Conservation (phyloP, 2,797 vertebrate genomes). For the Prunella strophiata region DNA sequence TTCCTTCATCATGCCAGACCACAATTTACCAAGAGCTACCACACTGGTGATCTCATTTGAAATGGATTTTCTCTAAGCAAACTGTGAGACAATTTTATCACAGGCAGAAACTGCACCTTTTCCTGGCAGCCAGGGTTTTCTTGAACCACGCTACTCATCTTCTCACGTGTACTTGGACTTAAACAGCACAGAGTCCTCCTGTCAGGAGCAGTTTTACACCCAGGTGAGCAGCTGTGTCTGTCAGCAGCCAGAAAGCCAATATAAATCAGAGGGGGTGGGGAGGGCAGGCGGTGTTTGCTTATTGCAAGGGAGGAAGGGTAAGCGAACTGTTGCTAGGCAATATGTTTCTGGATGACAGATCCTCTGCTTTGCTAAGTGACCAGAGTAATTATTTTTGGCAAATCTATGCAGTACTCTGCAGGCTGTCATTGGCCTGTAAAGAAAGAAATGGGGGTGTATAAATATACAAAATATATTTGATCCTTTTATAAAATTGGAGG, state of each 20-base stretch:
- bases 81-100: neutral
- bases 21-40: neutral
- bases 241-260: neutral
- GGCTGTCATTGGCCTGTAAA: neutral
- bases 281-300: neutral
- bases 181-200: neutral
- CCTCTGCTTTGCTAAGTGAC: conserved; percentile 28
- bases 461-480: neutral
- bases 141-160: neutral
- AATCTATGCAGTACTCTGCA: neutral
- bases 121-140: neutral
- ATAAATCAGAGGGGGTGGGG: neutral
- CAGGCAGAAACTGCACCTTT: neutral
- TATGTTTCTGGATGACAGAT: conserved; percentile 8
- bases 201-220: neutral
- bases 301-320: neutral
- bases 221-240: neutral
- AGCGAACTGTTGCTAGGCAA: conserved; percentile 5
- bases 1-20: neutral
- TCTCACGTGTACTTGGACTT: neutral
- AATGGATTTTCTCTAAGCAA: neutral
- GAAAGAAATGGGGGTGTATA: neutral
- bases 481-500: neutral
- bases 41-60: neutral
- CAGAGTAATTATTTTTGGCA: conserved; percentile 33